These are phyloP conservation scores for Nomia melanderi DNA, from an alignment of 1,140 invertebrate species.

Conservation along the genomic window DNA sequence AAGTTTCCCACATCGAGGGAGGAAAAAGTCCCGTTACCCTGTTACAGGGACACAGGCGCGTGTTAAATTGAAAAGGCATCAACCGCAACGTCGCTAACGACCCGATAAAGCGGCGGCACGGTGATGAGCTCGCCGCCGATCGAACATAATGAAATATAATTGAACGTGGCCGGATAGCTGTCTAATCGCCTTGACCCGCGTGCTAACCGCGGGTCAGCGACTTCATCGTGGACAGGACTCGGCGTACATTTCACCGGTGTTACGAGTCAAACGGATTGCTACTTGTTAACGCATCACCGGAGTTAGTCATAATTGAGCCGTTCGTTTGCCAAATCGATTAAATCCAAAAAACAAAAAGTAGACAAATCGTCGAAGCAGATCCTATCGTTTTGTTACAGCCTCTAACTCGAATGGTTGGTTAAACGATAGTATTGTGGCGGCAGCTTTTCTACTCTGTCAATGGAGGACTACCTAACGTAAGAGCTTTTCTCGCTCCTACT, in stretches of 20 bases:
- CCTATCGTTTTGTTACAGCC: too few species aligned
- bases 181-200: conserved; percentile 53
- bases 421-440: too few species aligned
- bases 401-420: too few species aligned
- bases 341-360: too few species aligned
- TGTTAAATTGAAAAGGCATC: conserved; percentile 25
- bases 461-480: too few species aligned
- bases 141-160: conserved; percentile 62
- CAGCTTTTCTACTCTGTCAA: too few species aligned
- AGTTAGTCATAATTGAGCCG: conserved; percentile 50
- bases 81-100: conserved; percentile 54
- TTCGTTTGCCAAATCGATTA: too few species aligned
- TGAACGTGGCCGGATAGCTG: conserved; percentile 57
- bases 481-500: too few species aligned
- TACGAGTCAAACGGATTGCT: conserved; percentile 45
- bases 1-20: too few species aligned
- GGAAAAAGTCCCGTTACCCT: conserved; percentile 5
- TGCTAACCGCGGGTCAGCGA: conserved; percentile 40
- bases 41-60: conserved; percentile 4
- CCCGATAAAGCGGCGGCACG: conserved; percentile 39
- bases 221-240: conserved; percentile 34
- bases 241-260: conserved; percentile 26
- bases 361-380: too few species aligned
- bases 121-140: conserved; percentile 53
- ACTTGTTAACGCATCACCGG: conserved; percentile 47